These are phyloP conservation scores for Noctua janthina DNA, from an alignment of 2,888 invertebrate species.

Conservation along the genomic window DNA sequence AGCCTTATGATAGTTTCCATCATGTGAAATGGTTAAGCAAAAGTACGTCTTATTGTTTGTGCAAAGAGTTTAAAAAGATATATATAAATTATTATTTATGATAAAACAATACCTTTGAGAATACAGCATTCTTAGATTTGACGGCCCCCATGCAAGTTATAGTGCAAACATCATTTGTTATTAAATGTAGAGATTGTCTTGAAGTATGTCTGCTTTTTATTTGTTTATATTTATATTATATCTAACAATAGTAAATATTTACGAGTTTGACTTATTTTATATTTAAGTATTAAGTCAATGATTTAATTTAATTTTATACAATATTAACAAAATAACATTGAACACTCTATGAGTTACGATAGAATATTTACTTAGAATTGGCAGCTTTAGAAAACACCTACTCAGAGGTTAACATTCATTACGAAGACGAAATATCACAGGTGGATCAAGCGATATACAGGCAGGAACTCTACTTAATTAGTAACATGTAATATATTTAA, in stretches of 20 bases:
- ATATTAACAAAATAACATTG: slow-evolving; percentile 72
- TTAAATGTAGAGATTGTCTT: slow-evolving; percentile 44
- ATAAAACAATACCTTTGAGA: slow-evolving; percentile 79
- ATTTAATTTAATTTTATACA: slow-evolving; percentile 67
- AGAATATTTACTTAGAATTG: slow-evolving; percentile 76
- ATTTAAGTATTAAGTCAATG: slow-evolving; percentile 49
- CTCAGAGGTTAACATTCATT: slow-evolving; percentile 79
- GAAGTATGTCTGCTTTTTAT: slow-evolving; percentile 31
- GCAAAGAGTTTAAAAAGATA: neutral
- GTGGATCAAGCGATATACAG: slow-evolving; percentile 87
- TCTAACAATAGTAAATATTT: slow-evolving; percentile 67
- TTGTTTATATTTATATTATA: slow-evolving; percentile 59
- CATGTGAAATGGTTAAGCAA: too few relatives aligned
- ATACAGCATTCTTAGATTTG: slow-evolving; percentile 85
- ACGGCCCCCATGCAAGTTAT: slow-evolving; percentile 87
- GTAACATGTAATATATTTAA: slow-evolving; percentile 75
- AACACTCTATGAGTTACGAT: slow-evolving; percentile 79
- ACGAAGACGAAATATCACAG: slow-evolving; percentile 87
- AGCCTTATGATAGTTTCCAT: neutral
- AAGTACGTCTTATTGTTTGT: neutral
- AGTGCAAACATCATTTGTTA: slow-evolving; percentile 69
- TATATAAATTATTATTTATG: slow-evolving; percentile 12
- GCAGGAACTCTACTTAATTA: slow-evolving; percentile 87
- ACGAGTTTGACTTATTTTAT: slow-evolving; percentile 61
- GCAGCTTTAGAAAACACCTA: slow-evolving; percentile 78